Evolutionary conservation across 1,140 invertebrate species (phyloP).

Genomic region (Pogonomyrmex barbatus): DNA sequence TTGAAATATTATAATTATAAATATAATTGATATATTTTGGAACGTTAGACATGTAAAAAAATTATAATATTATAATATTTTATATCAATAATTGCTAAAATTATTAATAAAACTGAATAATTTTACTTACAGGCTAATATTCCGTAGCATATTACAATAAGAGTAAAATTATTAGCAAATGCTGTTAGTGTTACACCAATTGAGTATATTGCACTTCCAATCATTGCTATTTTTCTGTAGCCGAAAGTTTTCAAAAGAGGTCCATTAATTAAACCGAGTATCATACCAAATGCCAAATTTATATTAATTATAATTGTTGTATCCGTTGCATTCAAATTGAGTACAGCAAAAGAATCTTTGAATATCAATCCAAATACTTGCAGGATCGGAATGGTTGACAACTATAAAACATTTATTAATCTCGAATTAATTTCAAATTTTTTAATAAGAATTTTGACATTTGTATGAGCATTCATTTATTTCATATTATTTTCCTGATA

Average conservation of each 20-base stretch:
- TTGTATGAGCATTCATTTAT: not conserved
- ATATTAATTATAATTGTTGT: constrained; percentile 86
- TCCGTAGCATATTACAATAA: constrained; percentile 62
- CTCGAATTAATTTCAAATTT: not conserved
- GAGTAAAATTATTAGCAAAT: constrained; percentile 50
- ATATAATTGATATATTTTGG: not conserved
- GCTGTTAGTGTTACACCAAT: constrained; percentile 56
- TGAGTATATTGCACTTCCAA: constrained; percentile 71
- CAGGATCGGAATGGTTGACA: constrained; percentile 85
- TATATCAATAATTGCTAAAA: not conserved
- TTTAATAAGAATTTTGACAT: not conserved
- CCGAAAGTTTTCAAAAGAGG: constrained; percentile 85
- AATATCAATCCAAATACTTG: constrained; percentile 89
- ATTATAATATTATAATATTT: not conserved
- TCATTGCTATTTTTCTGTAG: constrained; percentile 86
- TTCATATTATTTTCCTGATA: not conserved
- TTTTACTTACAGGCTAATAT: constrained; percentile 65
- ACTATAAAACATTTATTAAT: constrained; percentile 80
- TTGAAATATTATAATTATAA: not conserved
- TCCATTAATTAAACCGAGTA: constrained; percentile 87
- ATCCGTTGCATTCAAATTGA: constrained; percentile 86
- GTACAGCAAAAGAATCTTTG: constrained; percentile 87
- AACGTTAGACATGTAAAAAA: not conserved
- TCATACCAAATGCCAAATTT: constrained; percentile 87
- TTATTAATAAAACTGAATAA: not conserved